Evolutionary conservation across 2,888 invertebrate genomes (phyloP).

Genomic region (Thalpophila matura): DNA sequence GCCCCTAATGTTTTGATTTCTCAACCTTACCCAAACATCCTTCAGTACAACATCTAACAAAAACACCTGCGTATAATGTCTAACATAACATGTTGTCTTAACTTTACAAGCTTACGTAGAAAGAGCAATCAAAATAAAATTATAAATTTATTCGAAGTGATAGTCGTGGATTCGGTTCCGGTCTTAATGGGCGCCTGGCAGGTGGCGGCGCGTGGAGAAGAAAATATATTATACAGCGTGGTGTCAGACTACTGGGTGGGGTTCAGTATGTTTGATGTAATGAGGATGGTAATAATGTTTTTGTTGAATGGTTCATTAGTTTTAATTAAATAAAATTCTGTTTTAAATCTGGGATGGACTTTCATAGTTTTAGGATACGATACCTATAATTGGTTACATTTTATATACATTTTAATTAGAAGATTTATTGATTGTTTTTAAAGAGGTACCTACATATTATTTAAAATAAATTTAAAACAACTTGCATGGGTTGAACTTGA

Average conservation of each 20-base stretch:
- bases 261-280: slow-evolving; percentile 56
- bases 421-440: too few relatives aligned
- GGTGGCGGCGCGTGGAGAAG: slow-evolving; percentile 76
- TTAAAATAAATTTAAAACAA: too few relatives aligned
- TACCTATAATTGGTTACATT: too few relatives aligned
- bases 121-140: slow-evolving; percentile 81
- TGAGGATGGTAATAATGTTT: slow-evolving; percentile 19
- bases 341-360: too few relatives aligned
- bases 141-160: slow-evolving; percentile 84
- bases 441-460: too few relatives aligned
- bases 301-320: neutral
- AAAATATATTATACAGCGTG: slow-evolving; percentile 48
- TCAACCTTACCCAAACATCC: slow-evolving; percentile 10
- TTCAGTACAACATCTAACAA: slow-evolving; percentile 24
- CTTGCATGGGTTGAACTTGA: too few relatives aligned
- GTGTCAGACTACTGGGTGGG: slow-evolving; percentile 38
- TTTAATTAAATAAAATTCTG: too few relatives aligned
- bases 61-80: slow-evolving; percentile 46
- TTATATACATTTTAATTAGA: too few relatives aligned
- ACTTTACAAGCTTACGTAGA: slow-evolving; percentile 69
- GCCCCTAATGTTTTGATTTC: slow-evolving; percentile 6
- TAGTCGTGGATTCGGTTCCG: slow-evolving; percentile 82
- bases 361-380: too few relatives aligned
- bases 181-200: slow-evolving; percentile 81
- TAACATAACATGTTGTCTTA: slow-evolving; percentile 49